These are phyloP conservation scores for Boleophthalmus pectinirostris DNA, from an alignment of 2,113 vertebrate species.

Conservation along the genomic window DNA sequence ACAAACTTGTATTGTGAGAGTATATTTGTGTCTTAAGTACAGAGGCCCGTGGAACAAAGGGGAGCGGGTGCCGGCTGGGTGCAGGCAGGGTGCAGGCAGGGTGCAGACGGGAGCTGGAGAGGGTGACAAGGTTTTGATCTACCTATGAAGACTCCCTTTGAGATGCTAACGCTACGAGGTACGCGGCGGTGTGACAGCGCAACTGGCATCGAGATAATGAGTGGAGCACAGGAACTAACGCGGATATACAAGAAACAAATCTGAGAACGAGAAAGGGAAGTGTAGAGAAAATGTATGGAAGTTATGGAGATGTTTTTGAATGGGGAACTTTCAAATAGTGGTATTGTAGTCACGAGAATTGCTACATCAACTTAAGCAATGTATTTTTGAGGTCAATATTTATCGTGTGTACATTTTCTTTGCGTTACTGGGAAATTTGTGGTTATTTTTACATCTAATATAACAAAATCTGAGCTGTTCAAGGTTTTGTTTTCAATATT, in stretches of 20 bases:
- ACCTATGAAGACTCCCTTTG: slow-evolving; percentile 31
- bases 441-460: too few relatives aligned
- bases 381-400: too few relatives aligned
- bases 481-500: too few relatives aligned
- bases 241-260: too few relatives aligned
- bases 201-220: slow-evolving; percentile 46
- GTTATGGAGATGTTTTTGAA: background rate
- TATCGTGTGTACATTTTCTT: too few relatives aligned
- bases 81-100: slow-evolving; percentile 16
- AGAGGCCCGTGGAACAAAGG: slow-evolving; percentile 26
- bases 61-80: slow-evolving; percentile 6
- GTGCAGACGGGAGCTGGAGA: slow-evolving; percentile 29
- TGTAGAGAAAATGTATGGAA: background rate
- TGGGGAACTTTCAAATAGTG: background rate
- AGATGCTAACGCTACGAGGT: slow-evolving; percentile 37
- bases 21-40: slow-evolving; percentile 31
- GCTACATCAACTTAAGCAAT: too few relatives aligned
- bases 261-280: background rate
- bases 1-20: slow-evolving; percentile 14
- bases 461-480: too few relatives aligned
- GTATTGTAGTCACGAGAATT: background rate
- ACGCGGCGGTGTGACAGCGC: slow-evolving; percentile 36
- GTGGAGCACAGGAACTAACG: slow-evolving; percentile 18
- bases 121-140: slow-evolving; percentile 40
- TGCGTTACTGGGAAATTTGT: too few relatives aligned